A percentile compares a stretch with the other conserved stretches of the same genome.
Conservation (phyloP, 2,113 vertebrate species). For the Archocentrus centrarchus region DNA sequence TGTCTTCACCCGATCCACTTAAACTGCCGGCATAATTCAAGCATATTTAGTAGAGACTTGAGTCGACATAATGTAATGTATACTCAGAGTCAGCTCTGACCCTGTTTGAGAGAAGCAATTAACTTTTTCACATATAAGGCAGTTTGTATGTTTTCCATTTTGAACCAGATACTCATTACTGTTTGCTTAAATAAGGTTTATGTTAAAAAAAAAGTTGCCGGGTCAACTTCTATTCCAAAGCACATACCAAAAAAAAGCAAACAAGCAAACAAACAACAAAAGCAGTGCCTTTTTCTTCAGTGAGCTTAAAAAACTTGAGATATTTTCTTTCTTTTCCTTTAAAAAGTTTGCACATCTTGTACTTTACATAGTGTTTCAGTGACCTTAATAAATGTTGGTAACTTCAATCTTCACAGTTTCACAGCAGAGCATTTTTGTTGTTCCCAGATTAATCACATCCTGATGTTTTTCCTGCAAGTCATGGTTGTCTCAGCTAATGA, state of each 20-base stretch:
- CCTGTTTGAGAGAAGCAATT: background rate
- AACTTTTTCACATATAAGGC: background rate
- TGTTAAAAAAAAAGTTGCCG: too few species aligned
- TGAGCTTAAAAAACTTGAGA: background rate
- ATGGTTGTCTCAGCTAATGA: background rate
- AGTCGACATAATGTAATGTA: background rate
- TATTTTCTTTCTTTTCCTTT: background rate
- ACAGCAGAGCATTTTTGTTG: background rate
- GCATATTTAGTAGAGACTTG: background rate
- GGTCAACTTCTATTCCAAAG: too few species aligned
- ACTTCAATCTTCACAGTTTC: background rate
- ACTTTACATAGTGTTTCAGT: background rate
- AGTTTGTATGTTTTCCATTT: background rate
- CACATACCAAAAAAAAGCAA: too few species aligned
- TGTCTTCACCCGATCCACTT: background rate
- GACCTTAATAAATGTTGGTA: background rate
- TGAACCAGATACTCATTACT: background rate
- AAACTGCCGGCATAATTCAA: background rate
- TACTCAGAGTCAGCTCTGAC: background rate
- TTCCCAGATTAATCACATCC: conserved; percentile 1
- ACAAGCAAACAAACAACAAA: background rate
- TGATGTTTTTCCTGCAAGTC: background rate
- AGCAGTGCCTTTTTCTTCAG: background rate
- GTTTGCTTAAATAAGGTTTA: too few species aligned
- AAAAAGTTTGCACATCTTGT: background rate